Percentiles rank a stretch among this genome's conserved stretches.
Conservation (phyloP, 2,797 vertebrate genomes). For the Microctenopoma stevenorrisi region DNA sequence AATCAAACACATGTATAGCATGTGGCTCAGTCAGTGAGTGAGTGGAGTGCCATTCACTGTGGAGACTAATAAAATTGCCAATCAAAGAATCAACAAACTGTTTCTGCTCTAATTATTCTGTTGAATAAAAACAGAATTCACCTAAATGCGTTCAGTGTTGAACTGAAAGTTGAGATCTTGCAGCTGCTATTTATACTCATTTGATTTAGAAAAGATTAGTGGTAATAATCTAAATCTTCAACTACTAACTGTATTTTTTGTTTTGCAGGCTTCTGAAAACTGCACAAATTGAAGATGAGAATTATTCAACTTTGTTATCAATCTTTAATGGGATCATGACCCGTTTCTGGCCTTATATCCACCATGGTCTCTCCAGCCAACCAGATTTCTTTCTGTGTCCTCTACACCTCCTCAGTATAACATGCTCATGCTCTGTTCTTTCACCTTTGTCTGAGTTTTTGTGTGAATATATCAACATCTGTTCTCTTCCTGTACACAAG, state of each 20-base stretch:
- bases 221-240: neutral
- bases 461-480: slow-evolving; percentile 1
- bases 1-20: neutral
- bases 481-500: slow-evolving; percentile 15
- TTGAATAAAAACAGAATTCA: neutral
- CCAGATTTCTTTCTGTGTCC: slow-evolving; percentile 31
- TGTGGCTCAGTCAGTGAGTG: neutral
- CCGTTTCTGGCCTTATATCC: slow-evolving; percentile 26
- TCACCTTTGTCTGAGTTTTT: slow-evolving; percentile 18
- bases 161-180: neutral
- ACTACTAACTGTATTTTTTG: slow-evolving; percentile 22
- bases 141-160: neutral
- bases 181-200: neutral
- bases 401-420: slow-evolving; percentile 3
- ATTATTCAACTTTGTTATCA: slow-evolving; percentile 5
- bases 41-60: neutral
- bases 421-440: slow-evolving; percentile 23
- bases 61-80: neutral
- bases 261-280: slow-evolving; percentile 82
- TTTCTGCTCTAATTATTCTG: neutral
- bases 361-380: slow-evolving; percentile 15
- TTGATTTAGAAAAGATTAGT: neutral
- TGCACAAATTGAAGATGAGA: slow-evolving; percentile 78
- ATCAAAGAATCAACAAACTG: neutral
- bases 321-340: slow-evolving; percentile 17